These are phyloP conservation scores for Acleris laterana DNA, from an alignment of 2,888 invertebrate genomes.

Conservation along the genomic window DNA sequence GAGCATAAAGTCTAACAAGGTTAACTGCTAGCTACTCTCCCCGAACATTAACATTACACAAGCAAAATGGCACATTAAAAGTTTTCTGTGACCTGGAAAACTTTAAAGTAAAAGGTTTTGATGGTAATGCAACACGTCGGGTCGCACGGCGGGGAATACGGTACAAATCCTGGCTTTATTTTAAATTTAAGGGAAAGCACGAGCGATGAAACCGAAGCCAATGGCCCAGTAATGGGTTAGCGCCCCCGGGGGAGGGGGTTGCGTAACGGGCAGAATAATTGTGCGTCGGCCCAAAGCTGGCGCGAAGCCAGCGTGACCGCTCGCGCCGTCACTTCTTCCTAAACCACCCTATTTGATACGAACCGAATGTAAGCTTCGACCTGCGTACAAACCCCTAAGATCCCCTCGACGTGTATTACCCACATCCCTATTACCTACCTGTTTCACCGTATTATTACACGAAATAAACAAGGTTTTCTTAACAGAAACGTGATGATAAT, in stretches of 20 bases:
- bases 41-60: conserved; percentile 4
- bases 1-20: neutral
- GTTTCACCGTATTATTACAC: conserved; percentile 13
- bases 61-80: conserved; percentile 6
- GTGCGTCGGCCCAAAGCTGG: conserved; percentile 31
- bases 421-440: conserved; percentile 7
- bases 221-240: conserved; percentile 49
- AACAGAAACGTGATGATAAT: conserved; percentile 6
- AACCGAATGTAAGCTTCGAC: conserved; percentile 2
- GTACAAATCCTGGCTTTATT: conserved; percentile 35
- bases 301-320: conserved; percentile 19
- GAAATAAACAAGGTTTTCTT: neutral
- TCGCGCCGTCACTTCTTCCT: neutral
- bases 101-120: conserved; percentile 21
- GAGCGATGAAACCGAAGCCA: conserved; percentile 47
- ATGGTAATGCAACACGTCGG: conserved; percentile 9
- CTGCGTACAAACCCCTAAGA: conserved; percentile 19
- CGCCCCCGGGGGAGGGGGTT: conserved; percentile 40
- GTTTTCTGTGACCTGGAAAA: conserved; percentile 19
- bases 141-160: conserved; percentile 13
- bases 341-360: conserved; percentile 11
- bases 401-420: conserved; percentile 15
- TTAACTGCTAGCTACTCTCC: neutral
- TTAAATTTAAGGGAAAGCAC: conserved; percentile 46
- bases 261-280: conserved; percentile 39